Percentiles rank a stretch among this genome's conserved stretches.
Conservation (phyloP, 1,140 invertebrate genomes). For the Solenopsis fugax region DNA sequence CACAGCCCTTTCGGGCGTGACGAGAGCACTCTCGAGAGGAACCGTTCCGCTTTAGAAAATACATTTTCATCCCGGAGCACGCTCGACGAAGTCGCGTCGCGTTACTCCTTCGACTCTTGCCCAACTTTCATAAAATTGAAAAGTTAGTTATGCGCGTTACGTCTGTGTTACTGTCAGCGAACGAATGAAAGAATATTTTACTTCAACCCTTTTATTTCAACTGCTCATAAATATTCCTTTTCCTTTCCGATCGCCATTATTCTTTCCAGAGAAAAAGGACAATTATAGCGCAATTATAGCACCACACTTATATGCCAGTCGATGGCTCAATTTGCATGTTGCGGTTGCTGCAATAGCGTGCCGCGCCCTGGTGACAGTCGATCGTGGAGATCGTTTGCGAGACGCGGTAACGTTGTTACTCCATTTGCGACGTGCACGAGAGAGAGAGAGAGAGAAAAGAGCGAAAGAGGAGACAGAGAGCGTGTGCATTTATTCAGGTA, state of each 20-base stretch:
- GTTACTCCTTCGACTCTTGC: background rate
- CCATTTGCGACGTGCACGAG: background rate
- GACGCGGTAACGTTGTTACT: conserved; percentile 15
- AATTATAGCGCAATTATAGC: conserved; percentile 15
- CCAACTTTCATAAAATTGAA: conserved; percentile 38
- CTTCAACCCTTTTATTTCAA: background rate
- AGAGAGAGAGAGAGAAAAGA: background rate
- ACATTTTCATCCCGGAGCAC: conserved; percentile 46
- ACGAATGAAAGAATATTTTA: background rate
- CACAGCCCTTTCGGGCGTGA: conserved; percentile 44
- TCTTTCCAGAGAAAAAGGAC: background rate
- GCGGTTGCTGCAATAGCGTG: conserved; percentile 30
- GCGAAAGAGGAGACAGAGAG: background rate
- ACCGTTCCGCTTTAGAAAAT: conserved; percentile 54
- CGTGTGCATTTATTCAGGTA: conserved; percentile 56
- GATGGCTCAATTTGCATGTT: conserved; percentile 3
- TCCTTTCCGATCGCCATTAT: background rate
- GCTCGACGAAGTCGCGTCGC: conserved; percentile 4
- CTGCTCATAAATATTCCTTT: background rate
- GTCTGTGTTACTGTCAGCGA: no score
- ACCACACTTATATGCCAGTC: no score
- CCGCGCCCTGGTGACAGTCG: conserved; percentile 42
- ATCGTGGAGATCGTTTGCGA: background rate
- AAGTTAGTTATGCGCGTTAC: conserved; percentile 26
- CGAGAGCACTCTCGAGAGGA: conserved; percentile 55